These are phyloP conservation scores for Melanotaenia duboulayi DNA, from an alignment of 2,113 vertebrate genomes.

Conservation along the genomic window DNA sequence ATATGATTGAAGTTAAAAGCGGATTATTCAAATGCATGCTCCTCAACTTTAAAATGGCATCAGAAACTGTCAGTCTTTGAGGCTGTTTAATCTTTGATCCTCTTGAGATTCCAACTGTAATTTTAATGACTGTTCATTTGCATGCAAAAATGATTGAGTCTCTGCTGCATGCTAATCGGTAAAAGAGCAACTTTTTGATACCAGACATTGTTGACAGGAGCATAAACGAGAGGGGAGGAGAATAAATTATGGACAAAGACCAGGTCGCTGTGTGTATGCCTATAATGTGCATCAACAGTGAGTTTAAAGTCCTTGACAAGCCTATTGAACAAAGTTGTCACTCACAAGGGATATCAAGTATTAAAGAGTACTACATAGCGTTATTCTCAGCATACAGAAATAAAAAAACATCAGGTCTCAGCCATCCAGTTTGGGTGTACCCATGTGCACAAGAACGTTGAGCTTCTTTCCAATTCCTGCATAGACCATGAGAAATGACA, in stretches of 20 bases:
- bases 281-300: background rate
- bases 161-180: conserved; percentile 54
- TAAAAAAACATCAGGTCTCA: conserved; percentile 19
- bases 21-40: conserved; percentile 42
- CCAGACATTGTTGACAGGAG: conserved; percentile 43
- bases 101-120: conserved; percentile 37
- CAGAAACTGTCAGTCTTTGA: conserved; percentile 32
- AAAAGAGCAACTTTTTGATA: conserved; percentile 46
- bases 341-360: conserved; percentile 14
- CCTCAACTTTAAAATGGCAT: conserved; percentile 24
- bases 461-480: conserved; percentile 21
- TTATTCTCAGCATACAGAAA: conserved; percentile 25
- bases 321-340: conserved; percentile 26
- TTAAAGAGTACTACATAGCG: conserved; percentile 25
- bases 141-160: conserved; percentile 43
- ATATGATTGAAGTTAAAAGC: conserved; percentile 31
- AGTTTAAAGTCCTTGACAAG: conserved; percentile 29
- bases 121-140: conserved; percentile 65
- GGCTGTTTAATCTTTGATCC: conserved; percentile 58
- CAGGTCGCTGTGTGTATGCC: background rate
- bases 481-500: conserved; percentile 52
- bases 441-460: conserved; percentile 28
- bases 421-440: conserved; percentile 7
- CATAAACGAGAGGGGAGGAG: conserved; percentile 10
- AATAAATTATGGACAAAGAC: conserved; percentile 18